Base-by-base conservation (phyloP, 2,888 invertebrate genomes). In the Cephus pulcher region DNA sequence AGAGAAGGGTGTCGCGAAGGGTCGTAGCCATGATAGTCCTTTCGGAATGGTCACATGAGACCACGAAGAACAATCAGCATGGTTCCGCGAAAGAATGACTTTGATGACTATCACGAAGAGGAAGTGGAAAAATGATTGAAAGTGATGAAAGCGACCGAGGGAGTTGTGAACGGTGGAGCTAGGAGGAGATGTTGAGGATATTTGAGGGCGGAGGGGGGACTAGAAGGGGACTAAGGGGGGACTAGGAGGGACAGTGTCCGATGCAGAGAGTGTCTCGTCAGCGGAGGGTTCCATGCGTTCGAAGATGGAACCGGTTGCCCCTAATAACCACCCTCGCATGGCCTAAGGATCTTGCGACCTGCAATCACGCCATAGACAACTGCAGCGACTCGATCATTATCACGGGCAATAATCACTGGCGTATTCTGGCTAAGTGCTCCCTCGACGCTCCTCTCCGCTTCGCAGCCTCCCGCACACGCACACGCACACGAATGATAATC, bases 271-370 rank as follows among this genome's bases (percentile, higher is more conserved):
- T 37, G 35, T 35, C 35, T 35, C 35, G 35, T 35, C 35, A 35
- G 35, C 35, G 35, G 12, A 35, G 12, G 35, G 35, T 40, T 40
- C 40, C 40, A 40, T 15, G 6, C 40, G 40, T 15, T 15, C 40
- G 15, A 79, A 86, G 87, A 86, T 88, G 88, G 88, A 88, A 89
- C 90, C 89, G 87, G 89, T 89, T 87, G 88, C 82, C 85, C 86
- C 84, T 90, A 90, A 90, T 90, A 90, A 90, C 90, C 90, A 89
- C 90, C 90, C 90, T 90, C 90, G 85, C 90, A 89, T 87, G 86
- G 88, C 90, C 90, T 88, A 87, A 88, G 90, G 89, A 86, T 87
- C 86, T 84, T 80, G 85, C 87, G 89, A 88, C 87, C 89, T 88
- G 84, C 89, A 90, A 90, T 90, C 89, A 90, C 89, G 88, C 86